These are phyloP conservation scores for Callospermophilus lateralis DNA, from an alignment of 2,113 vertebrate genomes.

Conservation along the genomic window DNA sequence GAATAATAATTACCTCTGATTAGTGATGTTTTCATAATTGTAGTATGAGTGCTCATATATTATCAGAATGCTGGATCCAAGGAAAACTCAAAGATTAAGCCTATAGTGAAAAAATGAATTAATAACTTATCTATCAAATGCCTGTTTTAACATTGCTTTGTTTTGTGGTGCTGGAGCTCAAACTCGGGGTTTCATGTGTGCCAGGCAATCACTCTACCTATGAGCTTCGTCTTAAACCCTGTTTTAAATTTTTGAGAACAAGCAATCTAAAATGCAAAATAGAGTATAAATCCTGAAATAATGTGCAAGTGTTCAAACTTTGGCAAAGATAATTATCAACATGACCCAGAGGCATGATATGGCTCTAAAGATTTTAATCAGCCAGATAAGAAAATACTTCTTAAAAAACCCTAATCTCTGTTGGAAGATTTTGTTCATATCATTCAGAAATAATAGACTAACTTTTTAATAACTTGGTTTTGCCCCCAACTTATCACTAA, in stretches of 20 bases:
- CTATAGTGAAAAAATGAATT: constrained; percentile 37
- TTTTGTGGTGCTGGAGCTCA: neutral
- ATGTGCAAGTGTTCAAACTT: constrained; percentile 13
- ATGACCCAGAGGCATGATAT: neutral
- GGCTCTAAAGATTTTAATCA: constrained; percentile 27
- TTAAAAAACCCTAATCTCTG: neutral
- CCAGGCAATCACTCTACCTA: neutral
- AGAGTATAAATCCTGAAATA: constrained; percentile 49
- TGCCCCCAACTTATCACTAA: neutral
- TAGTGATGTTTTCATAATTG: too few relatives aligned
- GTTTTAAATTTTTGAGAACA: constrained; percentile 8
- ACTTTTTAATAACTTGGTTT: constrained; percentile 1
- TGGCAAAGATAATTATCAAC: constrained; percentile 12
- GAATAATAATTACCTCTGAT: neutral
- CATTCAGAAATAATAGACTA: neutral
- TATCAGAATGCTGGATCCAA: neutral
- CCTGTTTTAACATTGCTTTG: neutral
- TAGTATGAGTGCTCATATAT: neutral
- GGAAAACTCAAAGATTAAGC: constrained; percentile 16
- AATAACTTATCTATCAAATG: constrained; percentile 31
- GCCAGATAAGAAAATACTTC: constrained; percentile 14
- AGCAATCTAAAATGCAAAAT: constrained; percentile 33
- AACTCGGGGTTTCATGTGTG: neutral
- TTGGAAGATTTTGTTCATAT: neutral
- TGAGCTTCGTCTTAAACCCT: neutral